These are phyloP conservation scores for Eolophus roseicapilla DNA, from an alignment of 2,113 vertebrate genomes.

Conservation along the genomic window DNA sequence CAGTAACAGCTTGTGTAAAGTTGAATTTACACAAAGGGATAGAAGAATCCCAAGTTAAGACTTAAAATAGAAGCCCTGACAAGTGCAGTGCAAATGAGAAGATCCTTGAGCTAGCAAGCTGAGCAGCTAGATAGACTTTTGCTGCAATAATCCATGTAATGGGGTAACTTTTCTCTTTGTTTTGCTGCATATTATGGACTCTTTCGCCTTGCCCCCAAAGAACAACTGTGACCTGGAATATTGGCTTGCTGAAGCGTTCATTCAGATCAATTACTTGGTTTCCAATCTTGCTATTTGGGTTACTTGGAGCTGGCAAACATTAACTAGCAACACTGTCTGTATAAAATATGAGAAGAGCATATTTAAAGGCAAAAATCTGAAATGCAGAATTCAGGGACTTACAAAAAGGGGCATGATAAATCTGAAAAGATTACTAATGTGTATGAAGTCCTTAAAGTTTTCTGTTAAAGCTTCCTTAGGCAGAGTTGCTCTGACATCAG, in stretches of 20 bases:
- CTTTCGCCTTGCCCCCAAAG: background rate
- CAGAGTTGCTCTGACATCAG: background rate
- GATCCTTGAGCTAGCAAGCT: background rate
- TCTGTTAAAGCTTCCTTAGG: background rate
- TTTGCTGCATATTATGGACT: background rate
- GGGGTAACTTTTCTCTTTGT: background rate
- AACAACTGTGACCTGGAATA: background rate
- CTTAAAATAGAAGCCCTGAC: background rate
- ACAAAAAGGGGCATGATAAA: accelerated
- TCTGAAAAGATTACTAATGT: background rate
- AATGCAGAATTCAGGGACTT: background rate
- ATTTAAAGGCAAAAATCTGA: background rate
- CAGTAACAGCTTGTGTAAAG: background rate
- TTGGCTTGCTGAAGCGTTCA: background rate
- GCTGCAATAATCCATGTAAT: background rate
- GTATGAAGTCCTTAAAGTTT: background rate
- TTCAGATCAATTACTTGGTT: background rate
- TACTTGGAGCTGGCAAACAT: background rate
- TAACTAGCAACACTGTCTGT: background rate
- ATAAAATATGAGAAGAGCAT: background rate
- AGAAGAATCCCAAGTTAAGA: background rate
- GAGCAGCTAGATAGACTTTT: background rate
- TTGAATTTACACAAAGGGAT: background rate
- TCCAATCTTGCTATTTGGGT: background rate
- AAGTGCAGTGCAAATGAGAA: background rate